These are phyloP conservation scores for Champsocephalus esox DNA, from an alignment of 2,797 vertebrate genomes.

Conservation along the genomic window DNA sequence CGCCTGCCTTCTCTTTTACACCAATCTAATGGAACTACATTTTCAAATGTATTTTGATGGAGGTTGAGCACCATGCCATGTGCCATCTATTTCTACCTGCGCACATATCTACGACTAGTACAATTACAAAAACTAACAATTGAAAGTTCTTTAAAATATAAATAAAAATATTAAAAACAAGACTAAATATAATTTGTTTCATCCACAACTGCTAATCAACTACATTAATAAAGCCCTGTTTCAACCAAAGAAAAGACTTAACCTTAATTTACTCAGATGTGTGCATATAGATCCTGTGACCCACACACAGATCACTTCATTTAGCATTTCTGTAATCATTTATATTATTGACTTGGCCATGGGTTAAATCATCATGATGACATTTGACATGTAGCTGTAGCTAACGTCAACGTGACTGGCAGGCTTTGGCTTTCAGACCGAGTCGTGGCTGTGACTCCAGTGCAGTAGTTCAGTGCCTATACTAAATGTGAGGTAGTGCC, in stretches of 20 bases:
- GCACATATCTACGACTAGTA: background rate
- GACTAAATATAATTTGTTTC: background rate
- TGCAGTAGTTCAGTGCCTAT: slow-evolving; percentile 92
- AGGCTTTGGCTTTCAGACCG: slow-evolving; percentile 60
- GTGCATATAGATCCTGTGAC: background rate
- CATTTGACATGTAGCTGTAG: slow-evolving; percentile 2
- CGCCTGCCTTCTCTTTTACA: too few relatives aligned
- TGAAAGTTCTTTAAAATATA: background rate
- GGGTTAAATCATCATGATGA: background rate
- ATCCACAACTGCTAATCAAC: background rate
- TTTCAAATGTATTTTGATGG: too few relatives aligned
- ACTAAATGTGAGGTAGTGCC: slow-evolving; percentile 88
- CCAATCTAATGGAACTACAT: too few relatives aligned
- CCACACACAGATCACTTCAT: background rate
- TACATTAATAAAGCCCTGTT: background rate
- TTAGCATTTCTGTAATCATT: background rate
- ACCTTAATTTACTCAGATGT: background rate
- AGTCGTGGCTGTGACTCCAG: slow-evolving; percentile 80
- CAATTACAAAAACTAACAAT: background rate
- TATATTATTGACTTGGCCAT: background rate
- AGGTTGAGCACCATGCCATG: too few relatives aligned
- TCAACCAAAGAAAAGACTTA: background rate
- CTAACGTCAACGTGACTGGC: slow-evolving; percentile 34
- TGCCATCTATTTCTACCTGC: too few relatives aligned
- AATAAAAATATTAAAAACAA: background rate